A percentile compares a stretch with the other conserved stretches of the same genome.
phyloP scores from a whole-genome alignment of 2,888 invertebrate genomes.

The Drosophila algonquin region DNA sequence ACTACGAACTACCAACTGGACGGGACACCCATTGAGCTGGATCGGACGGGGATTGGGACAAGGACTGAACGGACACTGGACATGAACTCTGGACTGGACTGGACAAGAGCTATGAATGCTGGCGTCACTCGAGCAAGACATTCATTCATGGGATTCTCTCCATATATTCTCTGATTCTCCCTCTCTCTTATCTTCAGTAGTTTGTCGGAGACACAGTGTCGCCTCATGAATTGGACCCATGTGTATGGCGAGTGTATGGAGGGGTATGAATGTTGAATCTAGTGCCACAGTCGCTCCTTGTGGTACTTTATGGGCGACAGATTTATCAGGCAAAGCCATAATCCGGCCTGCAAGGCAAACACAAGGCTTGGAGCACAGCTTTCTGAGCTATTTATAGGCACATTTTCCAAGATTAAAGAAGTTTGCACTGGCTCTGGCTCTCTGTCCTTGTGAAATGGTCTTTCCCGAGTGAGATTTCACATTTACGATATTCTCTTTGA shows the following conservation, averaged over 20 bases:
- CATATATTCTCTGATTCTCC: conserved; percentile 14
- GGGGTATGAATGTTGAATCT: conserved; percentile 40
- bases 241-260: conserved; percentile 23
- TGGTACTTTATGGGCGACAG: conserved; percentile 56
- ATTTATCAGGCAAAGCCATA: conserved; percentile 60
- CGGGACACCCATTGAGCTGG: conserved; percentile 35
- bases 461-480: conserved; percentile 13
- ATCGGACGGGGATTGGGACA: conserved; percentile 5
- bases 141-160: conserved; percentile 40
- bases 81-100: background rate
- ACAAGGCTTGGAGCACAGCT: background rate
- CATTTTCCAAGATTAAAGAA: conserved; percentile 40
- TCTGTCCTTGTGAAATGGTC: conserved; percentile 16
- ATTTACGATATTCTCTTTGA: conserved; percentile 37
- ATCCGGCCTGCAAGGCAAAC: conserved; percentile 38
- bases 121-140: conserved; percentile 19
- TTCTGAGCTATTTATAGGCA: conserved; percentile 45
- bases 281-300: conserved; percentile 46
- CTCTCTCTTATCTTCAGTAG: conserved; percentile 49
- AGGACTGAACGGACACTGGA: background rate
- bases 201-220: conserved; percentile 45
- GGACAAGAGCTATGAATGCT: background rate
- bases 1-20: conserved; percentile 28
- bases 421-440: conserved; percentile 19
- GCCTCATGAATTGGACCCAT: conserved; percentile 54